phyloP scores from a whole-genome alignment of 2,113 vertebrate species.

The Planiliza haematocheilus region DNA sequence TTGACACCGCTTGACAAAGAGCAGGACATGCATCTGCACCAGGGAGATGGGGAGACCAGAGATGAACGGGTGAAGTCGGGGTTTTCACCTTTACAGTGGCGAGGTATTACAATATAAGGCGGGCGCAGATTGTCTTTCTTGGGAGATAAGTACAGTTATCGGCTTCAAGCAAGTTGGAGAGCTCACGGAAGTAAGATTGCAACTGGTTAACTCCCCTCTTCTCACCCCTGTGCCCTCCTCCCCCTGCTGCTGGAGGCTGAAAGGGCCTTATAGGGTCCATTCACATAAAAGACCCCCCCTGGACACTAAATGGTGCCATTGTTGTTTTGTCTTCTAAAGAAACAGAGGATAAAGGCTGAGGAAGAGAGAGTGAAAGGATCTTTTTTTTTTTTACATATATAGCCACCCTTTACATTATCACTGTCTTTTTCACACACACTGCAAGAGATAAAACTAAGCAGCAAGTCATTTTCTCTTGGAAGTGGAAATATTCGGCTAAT shows the following conservation, averaged over 20 bases:
- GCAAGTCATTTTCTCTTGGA: not conserved
- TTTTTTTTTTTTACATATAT: constrained; percentile 13
- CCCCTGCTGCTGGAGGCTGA: constrained; percentile 7
- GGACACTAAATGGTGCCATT: constrained; percentile 61
- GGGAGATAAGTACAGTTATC: not conserved
- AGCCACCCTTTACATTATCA: not conserved
- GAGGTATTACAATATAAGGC: too few relatives aligned
- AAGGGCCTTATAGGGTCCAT: constrained; percentile 54
- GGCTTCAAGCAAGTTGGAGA: not conserved
- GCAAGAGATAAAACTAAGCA: constrained; percentile 1
- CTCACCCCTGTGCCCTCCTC: not conserved
- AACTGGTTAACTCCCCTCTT: constrained; percentile 1
- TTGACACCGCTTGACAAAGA: constrained; percentile 50
- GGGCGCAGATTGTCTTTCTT: not conserved
- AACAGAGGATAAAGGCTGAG: constrained; percentile 35
- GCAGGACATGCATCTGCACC: constrained; percentile 28
- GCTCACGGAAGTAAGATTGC: too few relatives aligned
- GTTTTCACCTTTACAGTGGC: constrained; percentile 23
- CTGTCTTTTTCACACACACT: too few relatives aligned
- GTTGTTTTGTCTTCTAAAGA: constrained; percentile 65
- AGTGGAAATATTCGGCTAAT: constrained; percentile 43
- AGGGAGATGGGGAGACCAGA: constrained; percentile 38
- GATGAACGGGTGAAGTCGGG: not conserved
- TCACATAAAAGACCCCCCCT: constrained; percentile 64
- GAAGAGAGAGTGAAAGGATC: constrained; percentile 43